These are phyloP conservation scores for Hydropsyche tenuis DNA, from an alignment of 1,140 invertebrate species.

Conservation along the genomic window DNA sequence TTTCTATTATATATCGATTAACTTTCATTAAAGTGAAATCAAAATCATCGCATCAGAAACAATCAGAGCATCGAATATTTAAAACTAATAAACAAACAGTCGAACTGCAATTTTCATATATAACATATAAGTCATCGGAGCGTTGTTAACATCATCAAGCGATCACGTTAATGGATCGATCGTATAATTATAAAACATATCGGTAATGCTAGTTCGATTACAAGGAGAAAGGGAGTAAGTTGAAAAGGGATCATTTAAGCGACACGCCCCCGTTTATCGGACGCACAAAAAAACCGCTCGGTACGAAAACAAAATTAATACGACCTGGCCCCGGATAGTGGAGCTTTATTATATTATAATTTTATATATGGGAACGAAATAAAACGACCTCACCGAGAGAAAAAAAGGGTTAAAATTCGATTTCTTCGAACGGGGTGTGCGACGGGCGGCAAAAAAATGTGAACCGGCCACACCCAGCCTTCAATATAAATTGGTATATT, in stretches of 20 bases:
- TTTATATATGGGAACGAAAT: conserved; percentile 17
- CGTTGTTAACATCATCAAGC: neutral
- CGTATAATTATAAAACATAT: neutral
- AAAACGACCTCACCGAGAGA: conserved; percentile 14
- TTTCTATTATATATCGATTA: too few species aligned
- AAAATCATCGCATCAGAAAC: neutral
- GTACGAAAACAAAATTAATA: conserved; percentile 48
- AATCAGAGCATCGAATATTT: neutral
- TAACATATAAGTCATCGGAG: neutral
- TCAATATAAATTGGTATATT: conserved; percentile 51
- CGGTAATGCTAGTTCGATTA: conserved; percentile 31
- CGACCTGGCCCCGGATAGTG: conserved; percentile 8
- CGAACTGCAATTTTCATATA: too few species aligned
- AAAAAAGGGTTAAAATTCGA: conserved; percentile 50
- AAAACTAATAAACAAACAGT: neutral
- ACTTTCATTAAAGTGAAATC: too few species aligned
- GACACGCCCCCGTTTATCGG: conserved; percentile 34
- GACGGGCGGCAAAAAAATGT: conserved; percentile 44
- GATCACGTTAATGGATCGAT: neutral
- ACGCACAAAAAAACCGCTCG: neutral
- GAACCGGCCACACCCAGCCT: conserved; percentile 46
- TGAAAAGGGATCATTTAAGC: conserved; percentile 30
- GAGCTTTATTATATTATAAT: conserved; percentile 20
- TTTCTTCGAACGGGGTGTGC: conserved; percentile 37
- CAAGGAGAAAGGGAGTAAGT: conserved; percentile 29